These are phyloP conservation scores for Drosophila nannoptera DNA, from an alignment of 1,140 invertebrate species.

Conservation along the genomic window DNA sequence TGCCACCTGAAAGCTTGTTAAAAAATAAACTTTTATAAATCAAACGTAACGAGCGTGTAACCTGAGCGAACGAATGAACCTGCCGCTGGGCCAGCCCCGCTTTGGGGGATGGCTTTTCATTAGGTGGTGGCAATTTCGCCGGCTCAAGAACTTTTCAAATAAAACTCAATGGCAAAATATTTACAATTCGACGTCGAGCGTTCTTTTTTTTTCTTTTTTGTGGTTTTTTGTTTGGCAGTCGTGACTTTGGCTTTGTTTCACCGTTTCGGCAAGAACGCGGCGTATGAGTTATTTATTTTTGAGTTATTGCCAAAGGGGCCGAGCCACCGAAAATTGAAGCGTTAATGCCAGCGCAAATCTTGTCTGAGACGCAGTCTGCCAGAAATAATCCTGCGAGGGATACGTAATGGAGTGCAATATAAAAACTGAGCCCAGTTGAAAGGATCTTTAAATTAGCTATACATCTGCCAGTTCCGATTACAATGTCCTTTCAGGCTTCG, in stretches of 20 bases:
- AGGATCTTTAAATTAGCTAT: no score
- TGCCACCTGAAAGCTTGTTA: conserved; percentile 34
- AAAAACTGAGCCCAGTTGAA: no score
- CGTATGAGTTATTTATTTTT: conserved; percentile 77
- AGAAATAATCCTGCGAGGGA: background rate
- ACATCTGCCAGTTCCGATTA: no score
- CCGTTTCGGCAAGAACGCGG: conserved; percentile 29
- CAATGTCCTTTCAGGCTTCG: background rate
- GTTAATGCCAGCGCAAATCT: conserved; percentile 23
- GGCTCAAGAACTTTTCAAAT: conserved; percentile 67
- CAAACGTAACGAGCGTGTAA: conserved; percentile 78
- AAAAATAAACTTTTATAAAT: conserved; percentile 74
- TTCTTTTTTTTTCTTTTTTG: no score
- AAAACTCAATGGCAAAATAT: conserved; percentile 75
- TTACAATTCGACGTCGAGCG: conserved; percentile 61
- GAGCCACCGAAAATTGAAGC: conserved; percentile 8
- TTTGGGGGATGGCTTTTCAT: conserved; percentile 57
- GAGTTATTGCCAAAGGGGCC: conserved; percentile 69
- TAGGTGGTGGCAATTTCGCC: conserved; percentile 62
- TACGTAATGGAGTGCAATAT: no score
- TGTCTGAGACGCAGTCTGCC: conserved; percentile 16
- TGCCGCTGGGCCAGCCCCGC: background rate
- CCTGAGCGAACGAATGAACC: conserved; percentile 15
- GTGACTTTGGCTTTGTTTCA: conserved; percentile 67
- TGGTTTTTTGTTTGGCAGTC: conserved; percentile 52